Base-by-base conservation (phyloP, 1,140 invertebrate genomes). In the Conopomorpha cramerella region DNA sequence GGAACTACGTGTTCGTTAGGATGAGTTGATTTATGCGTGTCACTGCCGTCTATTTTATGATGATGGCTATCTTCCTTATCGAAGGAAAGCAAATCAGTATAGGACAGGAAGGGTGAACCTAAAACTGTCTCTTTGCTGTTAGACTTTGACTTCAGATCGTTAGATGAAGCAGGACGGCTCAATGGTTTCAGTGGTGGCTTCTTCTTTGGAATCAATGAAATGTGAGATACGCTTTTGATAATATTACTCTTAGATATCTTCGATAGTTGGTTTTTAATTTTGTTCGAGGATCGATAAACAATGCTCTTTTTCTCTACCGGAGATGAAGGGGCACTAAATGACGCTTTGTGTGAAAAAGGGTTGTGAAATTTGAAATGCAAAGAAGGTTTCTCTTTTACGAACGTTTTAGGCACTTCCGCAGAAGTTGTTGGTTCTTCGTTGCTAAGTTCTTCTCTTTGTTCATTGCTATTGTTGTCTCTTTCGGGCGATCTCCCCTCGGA, bases 171-270 rank as follows among this genome's bases (percentile, higher is more conserved):
- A 16, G 65, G 64, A 30, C 65, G 55, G 40, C 64, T 76, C 14
- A 71, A 40, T 30, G 62, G 40, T 8, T 47, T 41, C 4, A 52
- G 45, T 8, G 43, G 37, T 16, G 70, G 50, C 34, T 60, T 73
- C 44, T 65, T 73, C 38, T 64, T 71, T 16, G 68, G 61, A 34
- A 62, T 42, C 26, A 76, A 48, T 32, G 71, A 73, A 38, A 67
- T 67, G 40, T 76, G 71, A 3, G 71, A 76, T 36, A 76, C 48
- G 45, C 71, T 76, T 51, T 71, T 73, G 17, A 76, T 71, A 62
- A 73, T 71, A 46, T 45, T 70, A 30, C 55, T 76, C 37, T 73
- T 65, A 7, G 71, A 67, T 39, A 76, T 43, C 38, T 70, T 73
- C 3, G 71, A 70, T 10, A 73, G 38, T 31, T 73, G 58, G 40